A percentile compares a stretch with the other conserved stretches of the same genome.
Evolutionary conservation across 2,888 invertebrate species (phyloP).

Genomic region (Zaprionus lineosus): DNA sequence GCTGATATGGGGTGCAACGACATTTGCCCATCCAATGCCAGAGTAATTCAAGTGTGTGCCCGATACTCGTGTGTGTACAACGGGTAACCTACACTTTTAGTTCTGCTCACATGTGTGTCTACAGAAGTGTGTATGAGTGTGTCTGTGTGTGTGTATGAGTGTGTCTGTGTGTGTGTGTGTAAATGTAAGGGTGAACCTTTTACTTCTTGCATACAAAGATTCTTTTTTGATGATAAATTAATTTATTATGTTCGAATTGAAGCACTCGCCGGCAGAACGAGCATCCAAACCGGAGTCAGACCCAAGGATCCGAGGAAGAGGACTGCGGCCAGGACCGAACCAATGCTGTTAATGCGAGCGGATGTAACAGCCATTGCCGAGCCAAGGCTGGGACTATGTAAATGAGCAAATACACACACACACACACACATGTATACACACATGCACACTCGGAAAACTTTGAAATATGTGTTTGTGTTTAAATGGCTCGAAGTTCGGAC

Average conservation of each 20-base stretch:
- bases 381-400: constrained; percentile 43
- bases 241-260: constrained; percentile 82
- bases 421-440: constrained; percentile 4
- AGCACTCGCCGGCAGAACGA: constrained; percentile 48
- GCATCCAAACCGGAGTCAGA: constrained; percentile 31
- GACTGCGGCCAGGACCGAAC: constrained; percentile 16
- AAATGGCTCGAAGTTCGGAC: constrained; percentile 42
- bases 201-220: constrained; percentile 71
- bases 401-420: constrained; percentile 23
- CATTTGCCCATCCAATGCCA: constrained; percentile 39
- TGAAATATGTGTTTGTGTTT: constrained; percentile 31
- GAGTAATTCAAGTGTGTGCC: constrained; percentile 59
- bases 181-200: constrained; percentile 71
- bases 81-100: constrained; percentile 33
- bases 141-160: constrained; percentile 16
- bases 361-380: constrained; percentile 49
- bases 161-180: constrained; percentile 33
- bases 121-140: constrained; percentile 10
- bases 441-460: neutral
- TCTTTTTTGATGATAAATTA: constrained; percentile 81
- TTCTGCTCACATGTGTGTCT: too few species aligned
- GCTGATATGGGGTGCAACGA: too few species aligned
- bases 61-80: constrained; percentile 45
- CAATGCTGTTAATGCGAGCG: constrained; percentile 60
- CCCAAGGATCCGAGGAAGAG: neutral